A percentile compares a stretch with the other conserved stretches of the same genome.
Conservation (phyloP, 2,113 vertebrate species). For the Psettodes erumei region DNA sequence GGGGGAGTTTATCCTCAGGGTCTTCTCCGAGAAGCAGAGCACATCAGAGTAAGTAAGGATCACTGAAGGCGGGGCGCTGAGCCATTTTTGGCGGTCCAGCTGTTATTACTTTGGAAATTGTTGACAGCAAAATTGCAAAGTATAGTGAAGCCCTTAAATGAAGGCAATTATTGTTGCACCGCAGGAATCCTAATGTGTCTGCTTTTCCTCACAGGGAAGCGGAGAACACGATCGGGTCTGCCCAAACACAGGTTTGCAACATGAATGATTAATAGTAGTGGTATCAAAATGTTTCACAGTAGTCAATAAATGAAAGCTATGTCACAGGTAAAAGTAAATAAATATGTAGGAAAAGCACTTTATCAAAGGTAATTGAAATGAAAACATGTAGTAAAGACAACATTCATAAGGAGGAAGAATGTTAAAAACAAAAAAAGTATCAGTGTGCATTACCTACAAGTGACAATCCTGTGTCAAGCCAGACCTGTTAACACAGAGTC, state of each 20-base stretch:
- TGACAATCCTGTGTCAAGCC: too few species aligned
- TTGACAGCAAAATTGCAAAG: conserved; percentile 1
- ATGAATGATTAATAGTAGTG: not conserved
- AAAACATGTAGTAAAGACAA: too few species aligned
- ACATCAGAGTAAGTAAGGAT: conserved; percentile 97
- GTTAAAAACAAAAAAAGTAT: too few species aligned
- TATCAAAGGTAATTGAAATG: too few species aligned
- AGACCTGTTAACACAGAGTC: too few species aligned
- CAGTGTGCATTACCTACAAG: too few species aligned
- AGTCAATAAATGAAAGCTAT: too few species aligned
- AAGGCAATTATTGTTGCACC: not conserved
- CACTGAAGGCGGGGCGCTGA: not conserved
- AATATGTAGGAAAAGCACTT: too few species aligned
- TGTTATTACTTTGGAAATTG: conserved; percentile 8
- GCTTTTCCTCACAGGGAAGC: conserved; percentile 82
- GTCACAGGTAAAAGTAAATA: too few species aligned
- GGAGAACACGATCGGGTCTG: conserved; percentile 87
- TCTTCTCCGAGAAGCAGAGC: conserved; percentile 97
- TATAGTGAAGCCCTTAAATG: not conserved
- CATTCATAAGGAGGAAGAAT: too few species aligned
- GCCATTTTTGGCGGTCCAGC: not conserved
- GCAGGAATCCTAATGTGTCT: not conserved
- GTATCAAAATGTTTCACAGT: too few species aligned
- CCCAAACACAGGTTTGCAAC: conserved; percentile 85
- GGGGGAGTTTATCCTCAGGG: conserved; percentile 95